Percentiles rank a stretch among this genome's conserved stretches.
These are phyloP conservation scores for Liasis olivaceus DNA, from an alignment of 2,797 vertebrate genomes.

Conservation along the genomic window DNA sequence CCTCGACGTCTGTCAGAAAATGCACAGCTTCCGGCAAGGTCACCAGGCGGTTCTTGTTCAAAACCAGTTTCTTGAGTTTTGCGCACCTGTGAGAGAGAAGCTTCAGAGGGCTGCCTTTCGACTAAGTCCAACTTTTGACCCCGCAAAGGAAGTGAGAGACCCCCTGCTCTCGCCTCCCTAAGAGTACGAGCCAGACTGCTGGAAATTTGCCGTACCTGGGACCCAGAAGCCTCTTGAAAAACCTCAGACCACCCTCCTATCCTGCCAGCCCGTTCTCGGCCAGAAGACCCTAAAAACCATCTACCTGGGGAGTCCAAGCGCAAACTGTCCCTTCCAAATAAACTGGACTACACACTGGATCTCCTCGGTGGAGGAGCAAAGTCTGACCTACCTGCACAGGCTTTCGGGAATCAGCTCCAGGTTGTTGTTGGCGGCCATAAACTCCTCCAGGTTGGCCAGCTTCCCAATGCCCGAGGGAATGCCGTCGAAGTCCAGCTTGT, in stretches of 20 bases:
- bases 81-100: constrained; percentile 81
- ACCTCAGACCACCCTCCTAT: too few relatives aligned
- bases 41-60: constrained; percentile 96
- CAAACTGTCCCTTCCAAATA: too few relatives aligned
- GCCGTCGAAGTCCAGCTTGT: constrained; percentile 96
- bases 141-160: too few relatives aligned
- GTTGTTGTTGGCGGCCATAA: constrained; percentile 98
- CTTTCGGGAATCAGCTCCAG: constrained; percentile 96
- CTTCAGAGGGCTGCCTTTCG: not conserved
- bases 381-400: constrained; percentile 85
- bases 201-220: too few relatives aligned
- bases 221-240: too few relatives aligned
- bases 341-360: too few relatives aligned
- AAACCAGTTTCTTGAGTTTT: constrained; percentile 92
- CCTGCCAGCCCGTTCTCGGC: too few relatives aligned
- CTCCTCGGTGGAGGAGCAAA: not conserved
- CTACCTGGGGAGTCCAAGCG: too few relatives aligned
- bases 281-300: too few relatives aligned
- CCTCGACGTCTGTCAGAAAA: constrained; percentile 91
- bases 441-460: constrained; percentile 88
- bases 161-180: too few relatives aligned
- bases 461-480: constrained; percentile 95
- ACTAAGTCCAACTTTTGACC: not conserved
- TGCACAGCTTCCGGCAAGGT: constrained; percentile 94
- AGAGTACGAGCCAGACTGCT: too few relatives aligned